Evolutionary conservation across 2,797 vertebrate genomes (phyloP).

Genomic region (Eptatretus atami): DNA sequence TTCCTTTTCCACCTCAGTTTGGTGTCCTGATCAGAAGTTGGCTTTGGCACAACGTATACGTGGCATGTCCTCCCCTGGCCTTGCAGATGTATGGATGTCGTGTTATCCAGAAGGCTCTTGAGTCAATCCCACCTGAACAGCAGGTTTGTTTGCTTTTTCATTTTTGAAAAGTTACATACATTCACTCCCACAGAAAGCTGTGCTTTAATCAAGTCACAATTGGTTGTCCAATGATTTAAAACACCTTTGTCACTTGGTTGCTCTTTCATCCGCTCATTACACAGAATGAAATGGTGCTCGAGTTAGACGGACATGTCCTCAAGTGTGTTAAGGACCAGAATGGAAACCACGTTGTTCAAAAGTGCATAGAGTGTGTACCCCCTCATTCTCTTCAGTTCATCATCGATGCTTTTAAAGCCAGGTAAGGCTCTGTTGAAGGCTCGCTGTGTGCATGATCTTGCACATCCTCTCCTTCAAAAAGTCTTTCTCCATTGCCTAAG

Average conservation of each 20-base stretch:
- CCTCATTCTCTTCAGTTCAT: constrained; percentile 91
- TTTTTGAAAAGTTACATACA: not conserved
- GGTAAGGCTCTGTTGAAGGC: constrained; percentile 19
- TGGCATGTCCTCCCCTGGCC: constrained; percentile 69
- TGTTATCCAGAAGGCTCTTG: constrained; percentile 94
- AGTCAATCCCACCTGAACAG: constrained; percentile 95
- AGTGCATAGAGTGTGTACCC: constrained; percentile 91
- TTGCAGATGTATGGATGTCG: constrained; percentile 97
- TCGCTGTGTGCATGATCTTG: too few species aligned
- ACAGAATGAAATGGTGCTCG: constrained; percentile 95
- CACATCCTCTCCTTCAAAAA: too few species aligned
- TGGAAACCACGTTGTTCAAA: constrained; percentile 93
- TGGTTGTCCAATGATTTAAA: not conserved
- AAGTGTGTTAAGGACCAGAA: constrained; percentile 99
- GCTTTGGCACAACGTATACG: constrained; percentile 82
- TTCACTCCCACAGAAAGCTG: not conserved
- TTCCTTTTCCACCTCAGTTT: constrained; percentile 22
- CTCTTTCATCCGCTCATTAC: constrained; percentile 11
- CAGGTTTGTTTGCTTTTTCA: constrained; percentile 26
- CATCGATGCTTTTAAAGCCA: constrained; percentile 95
- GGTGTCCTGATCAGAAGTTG: constrained; percentile 87
- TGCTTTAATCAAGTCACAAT: not conserved
- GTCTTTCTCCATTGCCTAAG: too few species aligned
- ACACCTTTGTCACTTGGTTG: constrained; percentile 13
- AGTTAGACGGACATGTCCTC: constrained; percentile 76